Evolutionary conservation across 2,888 invertebrate species (phyloP).

Genomic region (Glomeris marginata): DNA sequence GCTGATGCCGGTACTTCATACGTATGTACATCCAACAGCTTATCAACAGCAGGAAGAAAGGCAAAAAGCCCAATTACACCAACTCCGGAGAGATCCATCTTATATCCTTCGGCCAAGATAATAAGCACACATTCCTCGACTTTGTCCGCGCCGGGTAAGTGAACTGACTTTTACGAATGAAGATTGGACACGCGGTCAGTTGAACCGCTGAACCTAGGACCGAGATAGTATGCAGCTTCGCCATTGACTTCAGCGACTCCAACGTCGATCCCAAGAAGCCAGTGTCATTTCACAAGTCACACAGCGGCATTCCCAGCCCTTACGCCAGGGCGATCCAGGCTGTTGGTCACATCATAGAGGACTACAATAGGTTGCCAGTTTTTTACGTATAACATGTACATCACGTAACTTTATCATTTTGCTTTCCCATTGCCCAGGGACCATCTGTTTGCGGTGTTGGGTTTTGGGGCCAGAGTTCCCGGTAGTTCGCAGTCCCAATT

Average conservation of each 20-base stretch:
- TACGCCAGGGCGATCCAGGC: constrained; percentile 27
- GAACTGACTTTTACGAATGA: too few relatives aligned
- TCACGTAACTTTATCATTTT: too few relatives aligned
- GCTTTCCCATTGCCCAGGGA: too few relatives aligned
- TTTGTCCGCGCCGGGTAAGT: constrained; percentile 38
- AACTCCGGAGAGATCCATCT: constrained; percentile 29
- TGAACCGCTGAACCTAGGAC: constrained; percentile 19
- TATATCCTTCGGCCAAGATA: constrained; percentile 8
- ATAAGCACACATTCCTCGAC: constrained; percentile 38
- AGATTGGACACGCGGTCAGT: not conserved
- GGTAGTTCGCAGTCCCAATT: too few relatives aligned
- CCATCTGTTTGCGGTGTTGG: too few relatives aligned
- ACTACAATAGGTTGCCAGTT: constrained; percentile 20
- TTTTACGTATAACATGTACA: too few relatives aligned
- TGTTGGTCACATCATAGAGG: constrained; percentile 23
- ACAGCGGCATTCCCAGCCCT: constrained; percentile 19
- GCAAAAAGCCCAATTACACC: constrained; percentile 32
- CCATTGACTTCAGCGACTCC: constrained; percentile 33
- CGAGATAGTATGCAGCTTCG: constrained; percentile 33
- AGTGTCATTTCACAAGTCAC: constrained; percentile 20
- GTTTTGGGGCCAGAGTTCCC: too few relatives aligned
- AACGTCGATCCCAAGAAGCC: constrained; percentile 19
- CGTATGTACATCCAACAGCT: constrained; percentile 30
- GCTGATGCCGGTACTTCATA: too few relatives aligned
- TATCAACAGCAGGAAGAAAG: constrained; percentile 30